Conservation (phyloP, 2,113 vertebrate species). For the Tonatia bakeri region DNA sequence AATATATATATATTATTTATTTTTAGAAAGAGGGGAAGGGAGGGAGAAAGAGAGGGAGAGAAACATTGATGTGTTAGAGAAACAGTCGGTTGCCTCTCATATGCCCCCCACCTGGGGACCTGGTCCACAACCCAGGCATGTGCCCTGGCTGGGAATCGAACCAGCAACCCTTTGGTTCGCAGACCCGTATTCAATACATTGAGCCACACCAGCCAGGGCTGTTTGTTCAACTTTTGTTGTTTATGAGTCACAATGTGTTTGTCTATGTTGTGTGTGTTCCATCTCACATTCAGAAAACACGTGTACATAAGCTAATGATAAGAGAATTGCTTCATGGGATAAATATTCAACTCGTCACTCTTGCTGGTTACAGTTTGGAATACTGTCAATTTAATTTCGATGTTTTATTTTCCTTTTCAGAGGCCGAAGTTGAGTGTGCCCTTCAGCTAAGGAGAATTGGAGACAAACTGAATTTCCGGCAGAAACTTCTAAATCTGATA, state of each 20-base stretch:
- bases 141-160: too few species aligned
- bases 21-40: too few species aligned
- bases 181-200: too few species aligned
- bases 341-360: neutral
- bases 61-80: too few species aligned
- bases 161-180: too few species aligned
- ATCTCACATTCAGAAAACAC: neutral
- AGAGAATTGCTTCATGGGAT: neutral
- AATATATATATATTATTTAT: neutral
- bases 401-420: slow-evolving; percentile 61
- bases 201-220: too few species aligned
- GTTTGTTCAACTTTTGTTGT: neutral
- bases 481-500: slow-evolving; percentile 78
- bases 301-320: neutral
- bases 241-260: neutral
- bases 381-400: neutral
- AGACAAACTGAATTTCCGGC: slow-evolving; percentile 78
- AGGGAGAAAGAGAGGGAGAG: too few species aligned
- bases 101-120: too few species aligned
- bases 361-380: neutral
- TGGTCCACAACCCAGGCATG: too few species aligned
- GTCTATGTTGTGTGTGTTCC: neutral
- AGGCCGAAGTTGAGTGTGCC: slow-evolving; percentile 69
- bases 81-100: too few species aligned
- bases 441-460: slow-evolving; percentile 77